Percentiles rank a stretch among this genome's conserved stretches.
Conservation (phyloP, 1,140 invertebrate genomes). For the Drosophila kepulauana region DNA sequence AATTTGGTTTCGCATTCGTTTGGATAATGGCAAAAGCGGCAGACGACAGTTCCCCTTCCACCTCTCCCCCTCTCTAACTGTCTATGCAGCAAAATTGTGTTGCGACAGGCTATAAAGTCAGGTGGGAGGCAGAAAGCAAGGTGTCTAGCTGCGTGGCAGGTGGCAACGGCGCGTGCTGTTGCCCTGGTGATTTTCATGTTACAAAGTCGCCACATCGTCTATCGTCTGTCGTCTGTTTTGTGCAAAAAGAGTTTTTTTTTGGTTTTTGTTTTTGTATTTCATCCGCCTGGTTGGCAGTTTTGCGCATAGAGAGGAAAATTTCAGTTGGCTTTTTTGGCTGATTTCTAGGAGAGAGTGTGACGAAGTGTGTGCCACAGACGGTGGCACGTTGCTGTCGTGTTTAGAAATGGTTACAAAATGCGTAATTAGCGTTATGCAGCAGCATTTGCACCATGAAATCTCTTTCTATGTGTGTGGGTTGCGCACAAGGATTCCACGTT, state of each 20-base stretch:
- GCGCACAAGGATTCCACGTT: neutral
- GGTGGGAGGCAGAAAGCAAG: conserved; percentile 30
- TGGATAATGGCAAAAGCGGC: conserved; percentile 64
- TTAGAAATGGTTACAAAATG: conserved; percentile 78
- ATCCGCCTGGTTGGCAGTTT: conserved; percentile 40
- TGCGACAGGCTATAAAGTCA: conserved; percentile 75
- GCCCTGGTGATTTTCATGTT: conserved; percentile 79
- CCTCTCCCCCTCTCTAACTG: conserved; percentile 28
- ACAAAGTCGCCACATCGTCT: conserved; percentile 71
- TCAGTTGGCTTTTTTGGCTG: conserved; percentile 5
- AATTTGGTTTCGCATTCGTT: conserved; percentile 79
- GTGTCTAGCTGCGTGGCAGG: conserved; percentile 30
- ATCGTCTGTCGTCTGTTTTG: conserved; percentile 59
- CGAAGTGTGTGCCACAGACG: neutral
- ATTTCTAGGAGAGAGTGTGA: neutral
- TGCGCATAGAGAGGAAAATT: conserved; percentile 5
- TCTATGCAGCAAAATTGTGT: conserved; percentile 63
- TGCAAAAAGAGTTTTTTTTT: conserved; percentile 56
- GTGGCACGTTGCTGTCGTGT: conserved; percentile 55
- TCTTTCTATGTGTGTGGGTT: neutral
- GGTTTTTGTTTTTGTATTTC: conserved; percentile 12
- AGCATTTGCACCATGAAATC: conserved; percentile 51
- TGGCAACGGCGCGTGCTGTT: conserved; percentile 74
- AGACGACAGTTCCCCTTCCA: conserved; percentile 32
- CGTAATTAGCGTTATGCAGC: conserved; percentile 77